Evolutionary conservation across 30 jellyfish, hydroid and myxozoan genomes (phyloP).

Genomic region (Aurelia aurita): DNA sequence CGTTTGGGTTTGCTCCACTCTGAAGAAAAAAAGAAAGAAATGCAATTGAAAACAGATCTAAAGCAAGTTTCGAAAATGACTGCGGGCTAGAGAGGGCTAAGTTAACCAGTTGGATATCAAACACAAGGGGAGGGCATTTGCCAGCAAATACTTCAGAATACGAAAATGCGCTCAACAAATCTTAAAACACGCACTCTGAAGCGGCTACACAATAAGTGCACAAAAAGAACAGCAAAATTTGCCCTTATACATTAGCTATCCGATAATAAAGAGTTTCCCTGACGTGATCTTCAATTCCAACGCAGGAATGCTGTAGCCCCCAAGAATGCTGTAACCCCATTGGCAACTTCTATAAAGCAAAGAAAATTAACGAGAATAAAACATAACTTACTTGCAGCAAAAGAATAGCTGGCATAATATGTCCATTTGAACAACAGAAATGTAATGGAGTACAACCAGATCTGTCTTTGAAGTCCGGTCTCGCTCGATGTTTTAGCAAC

Average conservation of each 20-base stretch:
- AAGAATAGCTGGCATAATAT: constrained; percentile 91
- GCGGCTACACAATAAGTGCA: background rate
- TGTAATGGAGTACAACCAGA: constrained; percentile 90
- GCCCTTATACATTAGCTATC: no score
- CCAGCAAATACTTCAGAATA: background rate
- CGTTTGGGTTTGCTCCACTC: constrained; percentile 83
- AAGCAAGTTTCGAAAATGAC: no score
- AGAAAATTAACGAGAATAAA: background rate
- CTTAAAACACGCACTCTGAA: background rate
- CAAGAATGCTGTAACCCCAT: no score
- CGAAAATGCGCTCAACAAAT: background rate
- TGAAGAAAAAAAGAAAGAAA: background rate
- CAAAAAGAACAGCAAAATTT: background rate
- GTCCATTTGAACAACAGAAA: constrained; percentile 94
- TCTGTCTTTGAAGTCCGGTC: constrained; percentile 72
- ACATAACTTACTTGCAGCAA: constrained; percentile 68
- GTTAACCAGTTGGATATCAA: no score
- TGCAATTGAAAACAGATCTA: no score
- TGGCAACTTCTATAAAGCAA: no score
- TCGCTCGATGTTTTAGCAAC: constrained; percentile 87
- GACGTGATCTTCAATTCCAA: no score
- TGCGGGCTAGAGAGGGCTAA: no score
- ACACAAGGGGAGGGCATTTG: no score
- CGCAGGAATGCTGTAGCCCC: no score
- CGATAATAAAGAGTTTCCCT: no score